These are phyloP conservation scores for Spondyliosoma cantharus DNA, from an alignment of 2,797 vertebrate genomes.

Conservation along the genomic window DNA sequence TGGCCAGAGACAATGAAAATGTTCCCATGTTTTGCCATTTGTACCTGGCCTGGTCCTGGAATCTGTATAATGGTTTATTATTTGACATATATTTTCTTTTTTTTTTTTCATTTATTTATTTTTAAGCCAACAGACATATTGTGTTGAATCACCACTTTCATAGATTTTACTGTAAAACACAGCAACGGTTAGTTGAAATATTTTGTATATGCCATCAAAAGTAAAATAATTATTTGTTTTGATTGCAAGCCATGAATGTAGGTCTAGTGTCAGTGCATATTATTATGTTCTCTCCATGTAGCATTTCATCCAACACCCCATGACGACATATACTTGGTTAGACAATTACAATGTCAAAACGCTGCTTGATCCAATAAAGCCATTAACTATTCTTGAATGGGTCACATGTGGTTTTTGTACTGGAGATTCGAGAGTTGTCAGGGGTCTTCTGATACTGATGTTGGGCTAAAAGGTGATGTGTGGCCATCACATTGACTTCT, in stretches of 20 bases:
- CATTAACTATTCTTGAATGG: conserved; percentile 80
- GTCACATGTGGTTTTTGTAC: conserved; percentile 84
- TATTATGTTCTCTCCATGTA: conserved; percentile 71
- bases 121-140: conserved; percentile 9
- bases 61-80: neutral
- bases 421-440: conserved; percentile 57
- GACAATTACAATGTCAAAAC: conserved; percentile 76
- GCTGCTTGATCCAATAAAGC: conserved; percentile 84
- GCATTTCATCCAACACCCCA: conserved; percentile 77
- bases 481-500: conserved; percentile 65
- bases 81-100: neutral
- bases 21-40: conserved; percentile 50
- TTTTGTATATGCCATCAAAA: conserved; percentile 30
- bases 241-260: conserved; percentile 49
- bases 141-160: conserved; percentile 21
- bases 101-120: neutral
- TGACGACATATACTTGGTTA: conserved; percentile 69
- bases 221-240: conserved; percentile 32
- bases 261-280: conserved; percentile 57
- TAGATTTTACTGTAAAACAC: conserved; percentile 29
- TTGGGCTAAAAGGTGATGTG: conserved; percentile 56
- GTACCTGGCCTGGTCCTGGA: conserved; percentile 37
- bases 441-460: conserved; percentile 26
- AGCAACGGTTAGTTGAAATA: conserved; percentile 22
- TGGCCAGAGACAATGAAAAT: conserved; percentile 27